Base-by-base conservation (phyloP, 2,888 invertebrate genomes). In the Euzophera pinguis region DNA sequence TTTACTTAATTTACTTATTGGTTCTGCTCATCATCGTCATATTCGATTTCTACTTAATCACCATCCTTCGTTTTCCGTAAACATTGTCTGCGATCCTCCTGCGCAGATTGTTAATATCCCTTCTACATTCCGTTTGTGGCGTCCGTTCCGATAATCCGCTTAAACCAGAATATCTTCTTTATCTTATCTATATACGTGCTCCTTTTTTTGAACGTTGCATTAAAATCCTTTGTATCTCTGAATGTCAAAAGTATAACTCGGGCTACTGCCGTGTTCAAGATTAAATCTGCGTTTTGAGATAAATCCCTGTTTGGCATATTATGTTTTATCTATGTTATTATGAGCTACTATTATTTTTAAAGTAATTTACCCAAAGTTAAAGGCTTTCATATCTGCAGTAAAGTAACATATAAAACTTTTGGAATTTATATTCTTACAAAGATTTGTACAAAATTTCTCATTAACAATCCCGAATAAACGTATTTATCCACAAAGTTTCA, bases 141-240 rank as follows among this genome's bases (percentile, higher is more conserved):
- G 32, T 32, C 10, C 39, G 32, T 50, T 10, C 32, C 37, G 12
- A 3, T 9, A 37, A 22, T 38, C 27, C 39, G 13, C 9, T 38
- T 38, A 39, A 49, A n/a, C 34, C 17, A 16, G 47, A 47, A 34
- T 47, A 13, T 49, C 29, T 38, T 13, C 10, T 37, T 45, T 13
- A 48, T 48, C 49, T 50, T 50, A 50, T 50, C 49, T 49, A 4
- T 14, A 9, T 32, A 38, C 38, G 27, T 14, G 41, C 32, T 50
- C 49, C 49, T 50, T 41, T 39, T 27, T 39, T 45, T 32, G 32
- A 13, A 27, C 13, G 39, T 39, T 14, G 32, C 22, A 29, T 29
- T 34, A n/a, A 32, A 47, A 47, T 50, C 29, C 14, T 39, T 39
- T 41, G 49, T 45, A 12, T 39, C 32, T 39, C 14, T 41, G 13